Evolutionary conservation across 2,797 vertebrate species (phyloP).

Genomic region (Urocyon cinereoargenteus): DNA sequence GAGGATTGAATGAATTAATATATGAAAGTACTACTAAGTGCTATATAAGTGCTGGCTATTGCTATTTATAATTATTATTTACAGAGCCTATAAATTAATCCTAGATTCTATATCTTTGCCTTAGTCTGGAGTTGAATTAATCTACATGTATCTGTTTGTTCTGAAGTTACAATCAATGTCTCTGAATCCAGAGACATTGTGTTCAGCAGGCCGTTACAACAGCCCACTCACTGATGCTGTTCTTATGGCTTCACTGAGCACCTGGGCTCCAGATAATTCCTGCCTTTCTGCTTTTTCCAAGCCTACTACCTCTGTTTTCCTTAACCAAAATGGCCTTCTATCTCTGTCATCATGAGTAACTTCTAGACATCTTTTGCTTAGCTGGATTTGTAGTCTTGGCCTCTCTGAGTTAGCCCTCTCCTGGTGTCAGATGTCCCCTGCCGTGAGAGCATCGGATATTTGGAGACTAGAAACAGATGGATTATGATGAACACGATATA

Average conservation of each 20-base stretch:
- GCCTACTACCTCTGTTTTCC: neutral
- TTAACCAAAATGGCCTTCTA: neutral
- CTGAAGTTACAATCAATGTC: neutral
- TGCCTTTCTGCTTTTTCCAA: neutral
- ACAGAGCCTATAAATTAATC: neutral
- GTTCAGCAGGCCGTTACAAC: neutral
- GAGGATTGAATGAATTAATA: neutral
- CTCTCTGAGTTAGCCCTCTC: neutral
- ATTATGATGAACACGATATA: neutral
- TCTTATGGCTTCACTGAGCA: neutral
- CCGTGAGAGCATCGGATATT: neutral
- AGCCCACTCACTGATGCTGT: neutral
- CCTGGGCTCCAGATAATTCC: neutral
- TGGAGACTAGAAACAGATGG: constrained; percentile 58
- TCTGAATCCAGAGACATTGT: neutral
- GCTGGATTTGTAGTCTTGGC: neutral
- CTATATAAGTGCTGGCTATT: neutral
- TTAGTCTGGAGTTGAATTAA: neutral
- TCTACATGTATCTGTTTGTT: neutral
- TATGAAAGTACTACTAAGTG: neutral
- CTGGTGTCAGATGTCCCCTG: neutral
- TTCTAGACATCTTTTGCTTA: neutral
- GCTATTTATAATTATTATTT: constrained; percentile 18
- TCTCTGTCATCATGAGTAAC: neutral
- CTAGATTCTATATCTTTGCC: neutral